These are phyloP conservation scores for Hemicentrotus pulcherrimus DNA, from an alignment of 35 echinoderm and acorn worm genomes.

Conservation along the genomic window DNA sequence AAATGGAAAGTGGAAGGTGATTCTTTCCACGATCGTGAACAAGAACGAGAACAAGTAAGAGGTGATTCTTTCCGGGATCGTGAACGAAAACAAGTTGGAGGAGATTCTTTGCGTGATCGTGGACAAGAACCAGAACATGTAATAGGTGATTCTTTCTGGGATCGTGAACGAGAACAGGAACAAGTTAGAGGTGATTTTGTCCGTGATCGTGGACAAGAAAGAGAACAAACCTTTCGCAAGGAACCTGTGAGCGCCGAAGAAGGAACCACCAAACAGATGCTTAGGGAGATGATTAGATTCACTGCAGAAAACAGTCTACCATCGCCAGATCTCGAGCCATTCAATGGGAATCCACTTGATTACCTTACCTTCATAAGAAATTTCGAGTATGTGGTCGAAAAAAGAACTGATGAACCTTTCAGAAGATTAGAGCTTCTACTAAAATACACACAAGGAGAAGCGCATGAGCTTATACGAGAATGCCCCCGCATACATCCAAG, in stretches of 20 bases:
- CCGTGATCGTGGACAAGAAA: background rate
- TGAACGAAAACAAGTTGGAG: no score
- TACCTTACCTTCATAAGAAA: conserved; percentile 56
- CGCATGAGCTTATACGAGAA: conserved; percentile 45
- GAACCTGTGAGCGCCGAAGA: no score
- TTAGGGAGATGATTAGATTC: no score
- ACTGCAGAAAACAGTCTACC: conserved; percentile 45
- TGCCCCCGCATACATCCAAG: conserved; percentile 51
- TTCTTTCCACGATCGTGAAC: background rate
- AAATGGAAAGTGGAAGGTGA: no score
- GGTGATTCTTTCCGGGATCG: no score
- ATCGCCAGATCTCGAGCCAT: conserved; percentile 35
- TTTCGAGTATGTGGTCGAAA: conserved; percentile 66
- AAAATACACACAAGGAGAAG: conserved; percentile 63
- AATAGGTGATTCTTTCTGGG: no score
- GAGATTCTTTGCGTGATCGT: no score
- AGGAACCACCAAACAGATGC: no score
- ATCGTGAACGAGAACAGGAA: no score
- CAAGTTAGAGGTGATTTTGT: background rate
- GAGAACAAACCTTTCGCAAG: no score
- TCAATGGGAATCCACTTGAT: conserved; percentile 58
- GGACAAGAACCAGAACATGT: no score
- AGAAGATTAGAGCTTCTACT: conserved; percentile 51
- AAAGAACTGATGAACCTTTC: conserved; percentile 6
- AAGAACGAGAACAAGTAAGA: background rate